Evolutionary conservation across 2,888 invertebrate species (phyloP).

Genomic region (Brachylomia viminalis): DNA sequence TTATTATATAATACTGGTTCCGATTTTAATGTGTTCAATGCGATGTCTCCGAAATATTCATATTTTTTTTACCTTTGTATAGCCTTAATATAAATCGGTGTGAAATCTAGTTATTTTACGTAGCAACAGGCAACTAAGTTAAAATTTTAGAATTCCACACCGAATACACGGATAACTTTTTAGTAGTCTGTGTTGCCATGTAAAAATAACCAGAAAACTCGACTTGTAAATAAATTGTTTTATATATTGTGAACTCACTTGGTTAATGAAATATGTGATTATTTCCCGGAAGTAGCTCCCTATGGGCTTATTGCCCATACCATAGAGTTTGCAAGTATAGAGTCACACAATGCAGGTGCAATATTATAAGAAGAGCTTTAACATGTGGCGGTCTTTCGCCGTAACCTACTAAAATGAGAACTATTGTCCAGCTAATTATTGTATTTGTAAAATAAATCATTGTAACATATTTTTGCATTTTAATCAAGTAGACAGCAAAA

Average conservation of each 20-base stretch:
- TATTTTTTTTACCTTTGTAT: constrained; percentile 33
- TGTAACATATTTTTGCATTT: constrained; percentile 71
- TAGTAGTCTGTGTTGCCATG: constrained; percentile 48
- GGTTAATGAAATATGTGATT: constrained; percentile 36
- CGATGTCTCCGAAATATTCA: constrained; percentile 14
- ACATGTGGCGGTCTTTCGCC: constrained; percentile 72
- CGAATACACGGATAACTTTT: background rate
- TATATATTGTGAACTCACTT: constrained; percentile 43
- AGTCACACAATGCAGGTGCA: constrained; percentile 69
- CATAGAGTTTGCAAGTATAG: constrained; percentile 44
- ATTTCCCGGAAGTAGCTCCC: constrained; percentile 12
- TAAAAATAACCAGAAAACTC: constrained; percentile 29
- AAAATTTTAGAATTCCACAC: constrained; percentile 14
- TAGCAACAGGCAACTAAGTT: constrained; percentile 51
- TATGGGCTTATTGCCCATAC: constrained; percentile 31
- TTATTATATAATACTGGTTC: constrained; percentile 26
- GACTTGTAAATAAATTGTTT: constrained; percentile 52
- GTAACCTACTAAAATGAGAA: constrained; percentile 78
- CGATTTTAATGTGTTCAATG: constrained; percentile 21
- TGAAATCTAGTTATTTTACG: constrained; percentile 39
- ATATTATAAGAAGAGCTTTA: constrained; percentile 80
- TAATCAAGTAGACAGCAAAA: constrained; percentile 33
- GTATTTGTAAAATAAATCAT: constrained; percentile 83
- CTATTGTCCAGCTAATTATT: constrained; percentile 81
- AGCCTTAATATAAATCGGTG: constrained; percentile 36